Conservation (phyloP, 2,113 vertebrate genomes). For the Physeter macrocephalus region DNA sequence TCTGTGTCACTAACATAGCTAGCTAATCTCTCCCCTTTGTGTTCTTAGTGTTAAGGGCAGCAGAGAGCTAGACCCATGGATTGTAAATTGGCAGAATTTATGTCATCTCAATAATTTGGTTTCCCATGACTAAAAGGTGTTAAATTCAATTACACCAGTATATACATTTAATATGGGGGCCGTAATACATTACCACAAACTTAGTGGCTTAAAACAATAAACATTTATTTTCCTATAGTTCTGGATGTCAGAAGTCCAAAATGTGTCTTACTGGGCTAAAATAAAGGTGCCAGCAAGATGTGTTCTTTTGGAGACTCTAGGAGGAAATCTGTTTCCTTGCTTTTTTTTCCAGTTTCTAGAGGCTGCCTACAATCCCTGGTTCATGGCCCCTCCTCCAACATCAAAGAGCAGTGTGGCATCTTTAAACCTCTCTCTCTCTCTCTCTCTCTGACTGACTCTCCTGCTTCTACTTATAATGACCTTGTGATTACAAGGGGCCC, state of each 20-base stretch:
- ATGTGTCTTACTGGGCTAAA: background rate
- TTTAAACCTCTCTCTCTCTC: background rate
- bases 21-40: background rate
- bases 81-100: background rate
- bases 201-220: background rate
- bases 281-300: background rate
- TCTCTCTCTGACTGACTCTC: background rate
- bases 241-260: background rate
- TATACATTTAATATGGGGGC: background rate
- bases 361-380: background rate
- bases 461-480: background rate
- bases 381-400: background rate
- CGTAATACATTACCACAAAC: background rate
- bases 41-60: background rate
- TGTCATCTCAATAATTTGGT: background rate
- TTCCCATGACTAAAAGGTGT: background rate
- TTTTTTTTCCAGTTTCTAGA: background rate
- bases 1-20: background rate
- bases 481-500: background rate
- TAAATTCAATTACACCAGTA: too few relatives aligned
- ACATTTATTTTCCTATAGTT: background rate
- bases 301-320: background rate
- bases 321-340: background rate
- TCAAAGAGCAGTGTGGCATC: background rate
- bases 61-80: background rate